These are phyloP conservation scores for Cordilura impudica DNA, from an alignment of 2,888 invertebrate genomes.

Conservation along the genomic window DNA sequence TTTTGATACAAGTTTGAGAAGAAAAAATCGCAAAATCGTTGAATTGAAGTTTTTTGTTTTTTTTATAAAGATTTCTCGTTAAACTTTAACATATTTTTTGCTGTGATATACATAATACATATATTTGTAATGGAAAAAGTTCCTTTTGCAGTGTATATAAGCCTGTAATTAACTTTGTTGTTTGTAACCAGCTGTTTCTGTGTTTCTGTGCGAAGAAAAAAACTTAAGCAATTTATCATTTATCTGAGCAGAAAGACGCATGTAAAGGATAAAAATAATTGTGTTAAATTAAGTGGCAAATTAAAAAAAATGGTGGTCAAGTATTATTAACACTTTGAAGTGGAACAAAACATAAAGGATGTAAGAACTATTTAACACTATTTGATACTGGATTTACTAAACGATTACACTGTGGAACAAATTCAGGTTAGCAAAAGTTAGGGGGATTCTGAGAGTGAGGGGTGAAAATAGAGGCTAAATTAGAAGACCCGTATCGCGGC, in stretches of 20 bases:
- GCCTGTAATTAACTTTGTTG: background rate
- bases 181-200: background rate
- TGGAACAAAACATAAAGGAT: too few species aligned
- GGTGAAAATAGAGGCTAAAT: too few species aligned
- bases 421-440: too few species aligned
- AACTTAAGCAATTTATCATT: background rate
- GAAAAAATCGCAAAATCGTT: background rate
- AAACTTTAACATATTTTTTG: background rate
- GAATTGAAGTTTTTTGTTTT: background rate
- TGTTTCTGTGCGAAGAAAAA: background rate
- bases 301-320: conserved; percentile 2
- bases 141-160: background rate
- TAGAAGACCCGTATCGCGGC: too few species aligned
- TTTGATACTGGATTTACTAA: too few species aligned
- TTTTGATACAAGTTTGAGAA: background rate
- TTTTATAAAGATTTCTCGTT: background rate
- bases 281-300: conserved; percentile 22
- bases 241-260: background rate
- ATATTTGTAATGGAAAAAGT: too few species aligned
- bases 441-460: too few species aligned
- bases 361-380: too few species aligned
- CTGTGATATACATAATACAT: too few species aligned
- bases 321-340: background rate
- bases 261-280: background rate
- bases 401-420: too few species aligned